Conservation (phyloP, 2,797 vertebrate genomes). For the Falco naumanni region DNA sequence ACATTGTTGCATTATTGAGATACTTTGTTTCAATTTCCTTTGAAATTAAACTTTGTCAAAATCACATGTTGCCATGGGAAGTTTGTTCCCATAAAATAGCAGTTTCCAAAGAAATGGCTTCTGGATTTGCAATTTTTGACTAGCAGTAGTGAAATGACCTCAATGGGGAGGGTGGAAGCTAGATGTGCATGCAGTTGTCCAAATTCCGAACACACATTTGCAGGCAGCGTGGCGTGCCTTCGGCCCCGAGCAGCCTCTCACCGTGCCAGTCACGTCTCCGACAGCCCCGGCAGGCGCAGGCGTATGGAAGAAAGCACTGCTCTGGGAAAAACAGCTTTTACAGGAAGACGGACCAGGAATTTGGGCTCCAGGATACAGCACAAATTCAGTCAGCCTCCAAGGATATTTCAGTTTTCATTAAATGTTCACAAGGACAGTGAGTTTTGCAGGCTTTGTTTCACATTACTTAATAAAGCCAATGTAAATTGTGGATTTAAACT, state of each 20-base stretch:
- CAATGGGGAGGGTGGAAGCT: no score
- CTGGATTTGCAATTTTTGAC: neutral
- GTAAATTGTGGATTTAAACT: neutral
- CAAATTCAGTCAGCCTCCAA: neutral
- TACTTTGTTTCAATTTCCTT: conserved; percentile 37
- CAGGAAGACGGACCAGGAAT: neutral
- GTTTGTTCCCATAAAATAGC: neutral
- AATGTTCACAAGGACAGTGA: neutral
- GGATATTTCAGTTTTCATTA: neutral
- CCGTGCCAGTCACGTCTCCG: neutral
- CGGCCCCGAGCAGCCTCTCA: neutral
- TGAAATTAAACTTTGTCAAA: neutral
- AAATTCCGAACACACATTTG: no score
- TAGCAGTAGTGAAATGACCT: fast-evolving
- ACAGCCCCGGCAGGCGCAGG: neutral
- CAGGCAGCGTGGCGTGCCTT: neutral
- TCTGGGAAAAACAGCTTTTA: neutral
- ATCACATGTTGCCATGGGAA: fast-evolving
- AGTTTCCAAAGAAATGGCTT: neutral
- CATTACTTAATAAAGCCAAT: neutral
- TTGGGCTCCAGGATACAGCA: neutral
- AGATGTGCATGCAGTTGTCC: fast-evolving
- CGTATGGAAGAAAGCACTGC: fast-evolving
- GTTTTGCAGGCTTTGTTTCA: neutral
- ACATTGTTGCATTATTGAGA: neutral